Evolutionary conservation across 2,888 invertebrate genomes (phyloP), one percentile per base, ranked within the genome.

Genomic region (Tanytarsus gracilentus): DNA sequence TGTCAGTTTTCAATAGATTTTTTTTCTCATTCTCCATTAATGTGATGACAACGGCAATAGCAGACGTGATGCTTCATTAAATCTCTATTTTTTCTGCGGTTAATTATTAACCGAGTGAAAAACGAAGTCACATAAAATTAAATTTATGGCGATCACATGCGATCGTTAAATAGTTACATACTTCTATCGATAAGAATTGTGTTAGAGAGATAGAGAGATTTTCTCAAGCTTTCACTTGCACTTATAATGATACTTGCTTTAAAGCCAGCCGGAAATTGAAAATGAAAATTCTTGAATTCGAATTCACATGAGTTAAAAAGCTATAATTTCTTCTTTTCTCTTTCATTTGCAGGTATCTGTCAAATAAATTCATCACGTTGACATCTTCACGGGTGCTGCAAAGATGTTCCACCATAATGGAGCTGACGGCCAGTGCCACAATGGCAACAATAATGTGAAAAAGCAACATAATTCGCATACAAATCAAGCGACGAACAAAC

Each of bases 301-400:
- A 44, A 44, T 23, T 44, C 18, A n/a, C n/a, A n/a, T n/a, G n/a
- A n/a, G n/a, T n/a, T n/a, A n/a, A n/a, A n/a, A n/a, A n/a, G n/a
- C 25, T 44, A 44, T 18, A 18, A 11, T 16, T 44, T 33, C 33
- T 52, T 52, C 40, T 25, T 39, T 55, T 26, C 11, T 40, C 40
- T 55, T 55, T 40, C 53, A n/a, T n/a, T n/a, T n/a, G 30, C 55
- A 55, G 55, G 55, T 18, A 25, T 7, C 39, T 39, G 55, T 55
- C 55, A 55, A 39, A 55, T 55, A 55, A 55, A 55, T 39, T 55
- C 21, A 33, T 40, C 53, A 53, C 33, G 55, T 21, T 21, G 55
- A 26, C 55, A 21, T 25, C 26, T 14, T 40, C 26, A 44, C 23
- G 25, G 27, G 14, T 36, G 39, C 55, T 23, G n/a, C 21, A 23